A percentile compares a stretch with the other conserved stretches of the same genome.
phyloP scores from a whole-genome alignment of 2,888 invertebrate species.

The Lumbricus terrestris region DNA sequence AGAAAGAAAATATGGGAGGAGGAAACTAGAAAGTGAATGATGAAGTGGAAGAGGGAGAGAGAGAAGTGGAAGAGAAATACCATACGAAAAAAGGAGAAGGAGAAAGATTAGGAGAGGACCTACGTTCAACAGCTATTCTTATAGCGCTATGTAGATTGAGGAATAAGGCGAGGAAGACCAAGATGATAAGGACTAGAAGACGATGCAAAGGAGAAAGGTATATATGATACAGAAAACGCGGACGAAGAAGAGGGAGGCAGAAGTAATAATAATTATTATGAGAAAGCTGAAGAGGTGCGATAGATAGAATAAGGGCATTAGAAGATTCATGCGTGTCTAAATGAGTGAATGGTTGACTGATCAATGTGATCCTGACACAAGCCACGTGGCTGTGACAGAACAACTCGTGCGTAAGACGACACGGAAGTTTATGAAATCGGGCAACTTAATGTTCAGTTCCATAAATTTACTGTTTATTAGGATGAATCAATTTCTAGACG shows the following conservation, averaged over 20 bases:
- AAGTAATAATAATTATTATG: no score
- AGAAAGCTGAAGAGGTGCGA: no score
- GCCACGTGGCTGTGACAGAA: not conserved
- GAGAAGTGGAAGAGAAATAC: not conserved
- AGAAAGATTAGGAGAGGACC: no score
- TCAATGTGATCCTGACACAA: no score
- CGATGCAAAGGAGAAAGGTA: no score
- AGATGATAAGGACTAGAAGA: not conserved
- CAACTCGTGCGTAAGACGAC: not conserved
- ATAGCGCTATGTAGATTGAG: no score
- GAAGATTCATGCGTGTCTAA: no score
- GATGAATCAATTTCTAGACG: not conserved
- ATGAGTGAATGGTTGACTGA: not conserved
- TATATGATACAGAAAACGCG: no score
- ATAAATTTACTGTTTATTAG: not conserved
- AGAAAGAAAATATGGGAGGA: not conserved
- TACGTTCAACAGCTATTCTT: no score
- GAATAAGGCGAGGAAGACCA: not conserved
- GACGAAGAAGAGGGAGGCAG: no score
- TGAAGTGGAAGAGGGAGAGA: not conserved
- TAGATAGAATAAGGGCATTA: no score
- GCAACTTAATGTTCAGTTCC: not conserved
- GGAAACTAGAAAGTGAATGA: not conserved
- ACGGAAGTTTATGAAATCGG: not conserved
- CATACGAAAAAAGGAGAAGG: not conserved